Evolutionary conservation across 1,140 invertebrate genomes (phyloP).

Genomic region (Pteromalus puparum): DNA sequence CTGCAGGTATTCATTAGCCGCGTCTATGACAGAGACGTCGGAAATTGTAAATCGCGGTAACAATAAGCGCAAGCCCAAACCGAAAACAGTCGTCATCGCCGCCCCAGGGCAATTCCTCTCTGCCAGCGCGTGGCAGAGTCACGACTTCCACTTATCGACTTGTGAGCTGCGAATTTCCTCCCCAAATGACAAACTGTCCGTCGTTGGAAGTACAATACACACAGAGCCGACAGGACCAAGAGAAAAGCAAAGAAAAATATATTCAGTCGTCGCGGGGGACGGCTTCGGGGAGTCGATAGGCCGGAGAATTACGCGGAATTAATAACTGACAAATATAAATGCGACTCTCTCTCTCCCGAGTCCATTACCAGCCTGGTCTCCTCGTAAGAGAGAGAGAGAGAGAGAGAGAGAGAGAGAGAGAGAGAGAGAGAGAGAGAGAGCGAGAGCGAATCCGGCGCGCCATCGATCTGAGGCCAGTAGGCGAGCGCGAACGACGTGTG

Average conservation of each 20-base stretch:
- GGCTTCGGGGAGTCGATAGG: background rate
- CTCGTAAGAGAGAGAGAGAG: background rate
- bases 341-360: background rate
- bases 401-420: background rate
- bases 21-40: too few species aligned
- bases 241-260: slow-evolving; percentile 1
- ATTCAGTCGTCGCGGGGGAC: background rate
- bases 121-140: background rate
- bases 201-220: too few species aligned
- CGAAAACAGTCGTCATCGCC: background rate
- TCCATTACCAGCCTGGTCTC: background rate
- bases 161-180: background rate
- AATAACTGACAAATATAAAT: slow-evolving; percentile 47
- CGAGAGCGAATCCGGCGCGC: background rate
- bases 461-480: slow-evolving; percentile 29
- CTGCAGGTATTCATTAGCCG: too few species aligned
- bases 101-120: background rate
- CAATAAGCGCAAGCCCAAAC: background rate
- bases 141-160: slow-evolving; percentile 15
- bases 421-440: background rate
- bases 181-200: background rate
- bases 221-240: background rate
- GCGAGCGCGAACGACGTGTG: background rate
- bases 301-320: slow-evolving; percentile 34
- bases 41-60: too few species aligned